phyloP scores from a whole-genome alignment of 1,140 invertebrate species.

The Tetraneura akinire region DNA sequence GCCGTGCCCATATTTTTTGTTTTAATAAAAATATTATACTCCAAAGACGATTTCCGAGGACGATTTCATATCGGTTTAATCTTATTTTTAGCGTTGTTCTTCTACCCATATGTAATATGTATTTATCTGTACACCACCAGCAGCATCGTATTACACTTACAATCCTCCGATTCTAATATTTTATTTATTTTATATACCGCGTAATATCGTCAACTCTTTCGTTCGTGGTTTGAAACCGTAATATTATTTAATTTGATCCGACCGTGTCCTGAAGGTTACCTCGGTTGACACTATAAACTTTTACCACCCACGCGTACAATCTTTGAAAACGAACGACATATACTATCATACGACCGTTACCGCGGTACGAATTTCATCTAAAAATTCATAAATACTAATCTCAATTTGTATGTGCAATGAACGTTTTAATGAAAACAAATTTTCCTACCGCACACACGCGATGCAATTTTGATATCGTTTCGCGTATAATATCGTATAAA shows the following conservation, averaged over 20 bases:
- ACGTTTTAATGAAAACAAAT: too few species aligned
- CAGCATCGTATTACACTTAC: neutral
- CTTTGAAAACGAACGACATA: neutral
- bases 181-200: neutral
- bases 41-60: neutral
- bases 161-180: neutral
- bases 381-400: neutral
- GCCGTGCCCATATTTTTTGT: neutral
- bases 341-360: neutral
- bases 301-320: neutral
- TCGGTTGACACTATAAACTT: slow-evolving; percentile 4
- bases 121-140: neutral
- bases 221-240: neutral
- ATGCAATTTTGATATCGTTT: too few species aligned
- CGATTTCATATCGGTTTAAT: neutral
- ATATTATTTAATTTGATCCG: neutral
- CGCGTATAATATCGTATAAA: too few species aligned
- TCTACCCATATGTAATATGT: neutral
- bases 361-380: neutral
- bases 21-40: slow-evolving; percentile 13
- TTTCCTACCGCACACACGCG: too few species aligned
- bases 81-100: neutral
- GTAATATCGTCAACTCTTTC: neutral
- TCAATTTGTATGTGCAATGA: too few species aligned
- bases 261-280: neutral